A percentile compares a stretch with the other conserved stretches of the same genome.
phyloP scores from a whole-genome alignment of 53 echinoderm and acorn worm species.

The Glandiceps talaboti region DNA sequence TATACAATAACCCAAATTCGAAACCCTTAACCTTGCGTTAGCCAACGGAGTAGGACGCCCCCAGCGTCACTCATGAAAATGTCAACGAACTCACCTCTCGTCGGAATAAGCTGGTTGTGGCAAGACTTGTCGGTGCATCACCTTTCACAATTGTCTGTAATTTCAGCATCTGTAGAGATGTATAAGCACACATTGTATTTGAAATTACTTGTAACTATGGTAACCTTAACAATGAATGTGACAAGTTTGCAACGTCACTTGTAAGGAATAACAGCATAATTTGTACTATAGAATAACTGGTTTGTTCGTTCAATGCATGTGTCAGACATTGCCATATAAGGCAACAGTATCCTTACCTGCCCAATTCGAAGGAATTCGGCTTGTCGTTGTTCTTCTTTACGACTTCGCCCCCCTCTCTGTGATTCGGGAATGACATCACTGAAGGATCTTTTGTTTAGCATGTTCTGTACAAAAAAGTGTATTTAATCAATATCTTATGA shows the following conservation, averaged over 20 bases:
- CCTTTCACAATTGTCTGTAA: slow-evolving; percentile 94
- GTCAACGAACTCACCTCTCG: slow-evolving; percentile 69
- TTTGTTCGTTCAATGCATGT: not conserved
- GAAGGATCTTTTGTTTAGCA: slow-evolving; percentile 92
- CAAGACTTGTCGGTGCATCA: slow-evolving; percentile 90
- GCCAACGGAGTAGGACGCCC: too few relatives aligned
- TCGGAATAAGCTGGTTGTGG: slow-evolving; percentile 81
- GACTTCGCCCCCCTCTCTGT: slow-evolving; percentile 80
- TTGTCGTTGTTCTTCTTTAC: slow-evolving; percentile 80
- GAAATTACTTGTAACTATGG: too few relatives aligned
- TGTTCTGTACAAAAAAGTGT: slow-evolving; percentile 45
- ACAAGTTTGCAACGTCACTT: too few relatives aligned
- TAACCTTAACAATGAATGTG: too few relatives aligned
- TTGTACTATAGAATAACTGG: too few relatives aligned
- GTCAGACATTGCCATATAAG: not conserved
- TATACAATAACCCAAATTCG: too few relatives aligned
- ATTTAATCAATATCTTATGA: too few relatives aligned
- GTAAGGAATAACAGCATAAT: too few relatives aligned
- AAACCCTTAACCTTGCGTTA: too few relatives aligned
- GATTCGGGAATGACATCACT: slow-evolving; percentile 99
- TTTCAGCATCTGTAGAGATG: slow-evolving; percentile 75
- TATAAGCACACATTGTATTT: too few relatives aligned
- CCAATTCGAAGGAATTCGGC: slow-evolving; percentile 89
- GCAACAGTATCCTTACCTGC: slow-evolving; percentile 34
- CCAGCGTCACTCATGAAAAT: too few relatives aligned